These are phyloP conservation scores for Chaetorhynchus papuensis DNA, from an alignment of 2,113 vertebrate species.

Conservation along the genomic window DNA sequence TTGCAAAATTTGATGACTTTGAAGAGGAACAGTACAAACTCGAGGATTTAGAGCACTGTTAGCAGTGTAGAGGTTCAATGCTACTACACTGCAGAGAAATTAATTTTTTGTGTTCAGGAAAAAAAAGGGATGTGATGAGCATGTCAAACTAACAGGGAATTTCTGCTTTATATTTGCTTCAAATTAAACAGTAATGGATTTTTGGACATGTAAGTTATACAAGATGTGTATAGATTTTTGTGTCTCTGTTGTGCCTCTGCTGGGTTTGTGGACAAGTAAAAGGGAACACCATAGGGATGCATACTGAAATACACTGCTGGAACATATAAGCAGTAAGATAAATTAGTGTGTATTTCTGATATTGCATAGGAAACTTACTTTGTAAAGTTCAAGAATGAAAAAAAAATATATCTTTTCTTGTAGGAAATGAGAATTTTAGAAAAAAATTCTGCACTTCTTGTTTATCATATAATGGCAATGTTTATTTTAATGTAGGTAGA, in stretches of 20 bases:
- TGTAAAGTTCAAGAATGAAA: neutral
- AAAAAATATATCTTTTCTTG: neutral
- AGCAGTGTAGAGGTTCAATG: neutral
- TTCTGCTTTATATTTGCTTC: neutral
- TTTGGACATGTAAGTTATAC: neutral
- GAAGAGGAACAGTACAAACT: neutral
- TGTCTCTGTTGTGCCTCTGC: neutral
- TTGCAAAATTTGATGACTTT: neutral
- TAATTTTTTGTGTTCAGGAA: neutral
- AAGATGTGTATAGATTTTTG: neutral
- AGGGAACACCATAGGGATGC: neutral
- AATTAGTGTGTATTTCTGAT: neutral
- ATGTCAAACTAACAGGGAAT: neutral
- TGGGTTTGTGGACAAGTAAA: neutral
- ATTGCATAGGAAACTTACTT: neutral
- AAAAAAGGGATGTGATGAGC: neutral
- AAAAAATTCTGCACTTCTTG: neutral
- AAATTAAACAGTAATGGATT: neutral
- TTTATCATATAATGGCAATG: neutral
- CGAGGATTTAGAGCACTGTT: neutral
- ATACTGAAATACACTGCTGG: neutral
- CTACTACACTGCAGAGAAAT: neutral
- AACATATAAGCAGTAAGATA: neutral
- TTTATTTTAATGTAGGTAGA: slow-evolving; percentile 9
- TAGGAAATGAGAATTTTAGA: neutral